Base-by-base conservation (phyloP, 2,797 vertebrate species). In the Sciurus carolinensis region DNA sequence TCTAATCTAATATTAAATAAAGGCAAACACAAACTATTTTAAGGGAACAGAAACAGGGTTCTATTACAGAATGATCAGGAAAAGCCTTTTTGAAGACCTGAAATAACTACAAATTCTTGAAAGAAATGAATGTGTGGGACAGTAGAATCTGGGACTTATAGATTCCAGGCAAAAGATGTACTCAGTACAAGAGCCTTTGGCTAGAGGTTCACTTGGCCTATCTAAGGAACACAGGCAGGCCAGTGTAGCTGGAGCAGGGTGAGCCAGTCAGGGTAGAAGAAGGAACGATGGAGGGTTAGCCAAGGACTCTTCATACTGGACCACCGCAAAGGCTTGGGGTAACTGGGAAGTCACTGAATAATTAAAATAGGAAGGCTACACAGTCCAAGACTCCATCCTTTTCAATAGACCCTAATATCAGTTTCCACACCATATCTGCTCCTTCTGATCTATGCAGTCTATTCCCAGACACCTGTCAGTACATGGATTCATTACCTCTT, bases 71-170 rank as follows among this genome's bases (percentile, higher is more conserved):
- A 12, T 59, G 18, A 5, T 90, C 54, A 66, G 33, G 82, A 26
- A 94, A 84, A 14, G 4, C 2, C 67, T 93, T 87, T 95, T n/a
- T 67, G 33, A 91, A 77, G 44, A 30, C 42, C 2, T 73, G 36
- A 28, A 15, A 62, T 87, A 30, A 71, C 71, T 92, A 20, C 28
- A 87, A 73, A 77, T 50, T 79, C 18, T 64, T 81, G 5, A 73
- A 84, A 81, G 33, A 90, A 93, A 75, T 14, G 1, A 94, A n/a
- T 22, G 7, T 24, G 7, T 59, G 36, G 71, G 44, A 83, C 3
- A 26, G 24, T 71, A 28, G 44, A 76, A 36, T 73, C 57, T 73
- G 28, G 5, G 24, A 69, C 13, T 69, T 77, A 22, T 87, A 42
- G 9, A 77, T 82, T 94, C 17, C 6, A 88, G 22, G 44, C 11